Evolutionary conservation across 2,888 invertebrate genomes (phyloP).

Genomic region (Erynnis tages): DNA sequence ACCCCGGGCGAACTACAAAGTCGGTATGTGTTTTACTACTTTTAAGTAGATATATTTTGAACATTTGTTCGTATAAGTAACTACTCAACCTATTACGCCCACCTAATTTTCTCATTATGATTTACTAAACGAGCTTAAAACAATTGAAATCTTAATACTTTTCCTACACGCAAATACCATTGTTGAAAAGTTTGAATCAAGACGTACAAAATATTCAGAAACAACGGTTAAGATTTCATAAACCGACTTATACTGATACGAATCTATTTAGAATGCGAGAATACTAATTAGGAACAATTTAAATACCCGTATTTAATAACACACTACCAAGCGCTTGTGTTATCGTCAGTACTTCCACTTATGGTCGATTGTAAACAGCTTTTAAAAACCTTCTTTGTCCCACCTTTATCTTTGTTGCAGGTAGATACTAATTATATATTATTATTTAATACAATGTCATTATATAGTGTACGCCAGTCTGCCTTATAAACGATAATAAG

Average conservation of each 20-base stretch:
- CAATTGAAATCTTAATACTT: no score
- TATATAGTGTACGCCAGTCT: slow-evolving; percentile 59
- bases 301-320: slow-evolving; percentile 34
- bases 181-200: no score
- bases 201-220: slow-evolving; percentile 5
- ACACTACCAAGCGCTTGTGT: slow-evolving; percentile 43
- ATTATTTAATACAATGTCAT: slow-evolving; percentile 77
- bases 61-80: no score
- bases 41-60: no score
- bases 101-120: no score
- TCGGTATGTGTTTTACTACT: no score
- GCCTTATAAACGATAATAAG: slow-evolving; percentile 59
- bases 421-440: slow-evolving; percentile 77
- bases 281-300: slow-evolving; percentile 33
- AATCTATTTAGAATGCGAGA: slow-evolving; percentile 33
- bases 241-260: slow-evolving; percentile 32
- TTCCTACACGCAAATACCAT: no score
- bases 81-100: no score
- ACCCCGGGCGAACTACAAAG: no score
- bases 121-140: no score
- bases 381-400: slow-evolving; percentile 73
- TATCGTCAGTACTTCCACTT: slow-evolving; percentile 64
- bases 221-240: slow-evolving; percentile 28
- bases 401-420: slow-evolving; percentile 72
- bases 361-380: slow-evolving; percentile 72